phyloP scores from a whole-genome alignment of 2,113 vertebrate species.

The Haplotaxodon microlepis region DNA sequence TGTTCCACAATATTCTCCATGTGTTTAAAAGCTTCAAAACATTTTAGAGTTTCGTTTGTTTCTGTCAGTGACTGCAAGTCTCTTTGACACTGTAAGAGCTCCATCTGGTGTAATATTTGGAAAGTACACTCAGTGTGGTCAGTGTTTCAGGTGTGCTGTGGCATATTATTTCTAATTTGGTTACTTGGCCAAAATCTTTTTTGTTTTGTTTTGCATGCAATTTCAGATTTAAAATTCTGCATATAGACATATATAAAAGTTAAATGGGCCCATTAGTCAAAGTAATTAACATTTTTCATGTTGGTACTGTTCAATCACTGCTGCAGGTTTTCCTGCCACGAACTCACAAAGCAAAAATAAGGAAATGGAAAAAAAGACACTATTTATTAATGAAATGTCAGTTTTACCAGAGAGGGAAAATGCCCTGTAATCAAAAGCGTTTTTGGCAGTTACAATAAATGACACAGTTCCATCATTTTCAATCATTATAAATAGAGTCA shows the following conservation, averaged over 20 bases:
- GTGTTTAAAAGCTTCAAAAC: not conserved
- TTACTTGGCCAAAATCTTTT: not conserved
- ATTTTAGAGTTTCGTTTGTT: not conserved
- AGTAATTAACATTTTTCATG: not conserved
- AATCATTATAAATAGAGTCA: not conserved
- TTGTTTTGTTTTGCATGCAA: not conserved
- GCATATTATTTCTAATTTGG: not conserved
- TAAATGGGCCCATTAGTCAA: not conserved
- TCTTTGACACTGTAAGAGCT: not conserved
- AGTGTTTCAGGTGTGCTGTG: not conserved
- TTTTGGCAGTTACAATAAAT: constrained; percentile 34
- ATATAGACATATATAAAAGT: not conserved
- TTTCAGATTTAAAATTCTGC: not conserved
- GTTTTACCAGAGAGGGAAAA: constrained; percentile 4
- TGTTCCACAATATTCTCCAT: not conserved
- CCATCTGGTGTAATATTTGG: constrained; percentile 24
- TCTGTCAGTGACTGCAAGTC: not conserved
- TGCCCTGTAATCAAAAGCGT: constrained; percentile 1
- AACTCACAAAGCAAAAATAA: not conserved
- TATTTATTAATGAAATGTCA: constrained; percentile 53
- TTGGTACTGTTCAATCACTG: not conserved
- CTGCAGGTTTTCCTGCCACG: not conserved
- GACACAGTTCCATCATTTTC: not conserved
- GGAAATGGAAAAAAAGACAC: constrained; percentile 4
- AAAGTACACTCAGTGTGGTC: not conserved